Conservation (phyloP, 2,888 invertebrate species). For the Lithodes maja region DNA sequence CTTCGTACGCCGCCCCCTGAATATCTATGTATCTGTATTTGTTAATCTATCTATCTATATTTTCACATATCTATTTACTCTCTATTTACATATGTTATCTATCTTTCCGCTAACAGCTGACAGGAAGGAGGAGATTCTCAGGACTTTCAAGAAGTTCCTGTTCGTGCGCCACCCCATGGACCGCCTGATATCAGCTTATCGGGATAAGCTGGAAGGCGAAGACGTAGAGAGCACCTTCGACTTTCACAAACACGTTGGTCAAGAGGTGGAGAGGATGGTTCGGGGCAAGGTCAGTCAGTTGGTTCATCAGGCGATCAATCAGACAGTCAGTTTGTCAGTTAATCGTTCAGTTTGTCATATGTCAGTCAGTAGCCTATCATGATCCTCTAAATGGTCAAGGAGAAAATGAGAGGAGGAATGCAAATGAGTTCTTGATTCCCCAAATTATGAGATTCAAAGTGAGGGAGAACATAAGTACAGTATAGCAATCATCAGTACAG, state of each 20-base stretch:
- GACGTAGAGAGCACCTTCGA: constrained; percentile 49
- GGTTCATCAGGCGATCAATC: no score
- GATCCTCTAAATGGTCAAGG: no score
- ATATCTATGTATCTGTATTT: background rate
- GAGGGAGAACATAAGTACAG: no score
- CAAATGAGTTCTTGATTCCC: no score
- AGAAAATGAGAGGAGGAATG: no score
- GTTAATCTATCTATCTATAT: background rate
- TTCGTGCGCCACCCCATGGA: constrained; percentile 88
- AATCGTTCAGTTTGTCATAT: no score
- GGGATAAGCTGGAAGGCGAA: constrained; percentile 80
- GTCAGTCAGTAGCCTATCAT: no score
- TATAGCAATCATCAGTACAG: no score
- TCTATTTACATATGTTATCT: background rate
- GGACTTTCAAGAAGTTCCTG: constrained; percentile 87
- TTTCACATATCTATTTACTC: no score
- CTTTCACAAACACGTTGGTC: constrained; percentile 51
- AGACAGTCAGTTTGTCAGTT: no score
- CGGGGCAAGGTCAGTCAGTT: constrained; percentile 44
- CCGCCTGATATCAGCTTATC: constrained; percentile 52
- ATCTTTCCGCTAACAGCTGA: background rate
- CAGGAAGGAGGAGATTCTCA: constrained; percentile 74
- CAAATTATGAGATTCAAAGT: no score
- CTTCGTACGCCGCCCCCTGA: background rate
- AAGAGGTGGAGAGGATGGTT: constrained; percentile 56